Evolutionary conservation across 2,797 vertebrate genomes (phyloP), one percentile per base, ranked within the genome.

Genomic region (Graptemys geographica): DNA sequence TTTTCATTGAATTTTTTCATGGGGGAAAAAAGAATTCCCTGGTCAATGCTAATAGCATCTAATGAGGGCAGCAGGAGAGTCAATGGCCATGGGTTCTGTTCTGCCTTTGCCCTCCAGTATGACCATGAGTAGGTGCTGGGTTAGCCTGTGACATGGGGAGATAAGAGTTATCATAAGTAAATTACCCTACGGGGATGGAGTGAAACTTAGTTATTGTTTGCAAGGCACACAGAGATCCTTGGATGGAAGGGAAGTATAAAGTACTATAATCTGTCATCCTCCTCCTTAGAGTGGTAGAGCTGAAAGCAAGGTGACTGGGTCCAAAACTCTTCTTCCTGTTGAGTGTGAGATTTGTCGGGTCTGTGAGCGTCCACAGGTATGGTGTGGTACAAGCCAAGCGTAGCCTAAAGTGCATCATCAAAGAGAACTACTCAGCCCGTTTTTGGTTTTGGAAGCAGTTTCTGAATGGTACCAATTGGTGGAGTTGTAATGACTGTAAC

Each of bases 281-380:
- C 47, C 8, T 10, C 84, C 0, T 31, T 1, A 3, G 6, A 41
- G 44, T 19, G 57, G 1, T 3, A 74, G 81, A 2, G 2, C 76
- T 28, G 0, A 1, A 21, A 51, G 49, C 74, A 0, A 47, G 1
- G 55, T 11, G 59, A 3, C 41, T 0, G 1, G 37, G 2, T 62
- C 37, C 59, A 55, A 25, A 44, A 28, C 41, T 27, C 25, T 47
- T 76, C 72, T 25, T 28, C 12, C 41, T 27, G 11, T 11, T 47
- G 41, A 2, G 6, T 76, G 11, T 13, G 72, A 76, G 41, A 13
- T 47, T 3, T 27, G 72, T 19, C 3, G 5, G 65, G 5, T 21
- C 23, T 44, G 11, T 76, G 72, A 27, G 41, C 11, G 2, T 76
- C 23, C 25, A 6, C n/a, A n/a, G 62, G 33, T 8, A 65, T 16